A percentile compares a stretch with the other conserved stretches of the same genome.
These are phyloP conservation scores for Halictus ligatus DNA, from an alignment of 2,888 invertebrate genomes.

Conservation along the genomic window DNA sequence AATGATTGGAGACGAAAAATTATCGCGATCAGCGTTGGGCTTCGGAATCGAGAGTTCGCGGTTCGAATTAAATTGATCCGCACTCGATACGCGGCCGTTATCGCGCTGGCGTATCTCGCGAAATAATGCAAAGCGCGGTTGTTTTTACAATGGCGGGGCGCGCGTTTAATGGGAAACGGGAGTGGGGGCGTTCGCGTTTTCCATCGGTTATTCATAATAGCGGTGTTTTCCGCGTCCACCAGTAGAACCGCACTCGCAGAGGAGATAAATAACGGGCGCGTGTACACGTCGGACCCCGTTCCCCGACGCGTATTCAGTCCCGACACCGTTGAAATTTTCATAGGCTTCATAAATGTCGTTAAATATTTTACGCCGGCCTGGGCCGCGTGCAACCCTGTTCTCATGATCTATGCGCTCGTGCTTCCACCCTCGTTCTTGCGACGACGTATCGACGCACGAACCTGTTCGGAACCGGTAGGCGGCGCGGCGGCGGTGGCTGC, in stretches of 20 bases:
- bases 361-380: conserved; percentile 31
- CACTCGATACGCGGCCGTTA: background rate
- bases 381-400: background rate
- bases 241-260: background rate
- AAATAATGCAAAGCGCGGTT: conserved; percentile 33
- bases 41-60: background rate
- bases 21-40: background rate
- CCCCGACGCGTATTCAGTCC: conserved; percentile 1
- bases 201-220: conserved; percentile 23
- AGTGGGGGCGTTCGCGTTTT: background rate
- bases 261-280: conserved; percentile 15
- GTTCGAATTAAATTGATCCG: conserved; percentile 8
- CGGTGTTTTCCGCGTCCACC: conserved; percentile 4
- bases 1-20: background rate
- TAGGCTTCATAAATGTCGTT: conserved; percentile 11
- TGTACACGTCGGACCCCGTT: background rate
- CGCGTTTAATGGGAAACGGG: conserved; percentile 11
- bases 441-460: conserved; percentile 22
- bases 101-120: conserved; percentile 21
- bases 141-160: conserved; percentile 27
- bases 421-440: conserved; percentile 10
- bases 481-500: background rate
- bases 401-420: conserved; percentile 13
- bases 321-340: conserved; percentile 27
- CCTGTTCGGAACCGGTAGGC: background rate